phyloP scores from a whole-genome alignment of 1,140 invertebrate species.

The Hestina assimilis region DNA sequence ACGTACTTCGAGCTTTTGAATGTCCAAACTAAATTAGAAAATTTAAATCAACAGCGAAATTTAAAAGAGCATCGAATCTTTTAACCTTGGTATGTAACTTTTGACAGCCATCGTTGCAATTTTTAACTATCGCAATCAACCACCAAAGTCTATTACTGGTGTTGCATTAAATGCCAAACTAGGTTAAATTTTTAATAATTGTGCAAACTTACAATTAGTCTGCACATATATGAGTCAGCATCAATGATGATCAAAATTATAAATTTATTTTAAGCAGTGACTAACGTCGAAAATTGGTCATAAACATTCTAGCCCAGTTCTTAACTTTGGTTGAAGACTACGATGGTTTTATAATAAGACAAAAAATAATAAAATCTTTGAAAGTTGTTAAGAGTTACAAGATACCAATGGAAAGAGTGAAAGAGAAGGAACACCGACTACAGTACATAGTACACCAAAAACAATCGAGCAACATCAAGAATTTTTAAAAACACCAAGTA shows the following conservation, averaged over 20 bases:
- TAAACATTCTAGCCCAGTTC: too few relatives aligned
- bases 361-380: neutral
- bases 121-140: neutral
- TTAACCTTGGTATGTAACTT: conserved; percentile 15
- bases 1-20: too few relatives aligned
- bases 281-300: too few relatives aligned
- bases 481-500: conserved; percentile 47
- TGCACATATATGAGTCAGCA: too few relatives aligned
- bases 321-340: neutral
- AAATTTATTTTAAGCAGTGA: too few relatives aligned
- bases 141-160: neutral
- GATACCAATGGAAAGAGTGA: conserved; percentile 51
- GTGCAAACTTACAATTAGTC: neutral
- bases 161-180: too few relatives aligned
- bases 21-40: neutral
- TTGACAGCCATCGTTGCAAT: conserved; percentile 8
- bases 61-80: conserved; percentile 21
- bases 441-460: conserved; percentile 47
- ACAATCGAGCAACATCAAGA: conserved; percentile 54
- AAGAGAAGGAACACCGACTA: conserved; percentile 78
- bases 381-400: conserved; percentile 24
- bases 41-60: neutral
- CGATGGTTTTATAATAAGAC: neutral
- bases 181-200: neutral
- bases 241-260: neutral